Conservation (phyloP, 2,797 vertebrate species). For the Microctenopoma lineatum region DNA sequence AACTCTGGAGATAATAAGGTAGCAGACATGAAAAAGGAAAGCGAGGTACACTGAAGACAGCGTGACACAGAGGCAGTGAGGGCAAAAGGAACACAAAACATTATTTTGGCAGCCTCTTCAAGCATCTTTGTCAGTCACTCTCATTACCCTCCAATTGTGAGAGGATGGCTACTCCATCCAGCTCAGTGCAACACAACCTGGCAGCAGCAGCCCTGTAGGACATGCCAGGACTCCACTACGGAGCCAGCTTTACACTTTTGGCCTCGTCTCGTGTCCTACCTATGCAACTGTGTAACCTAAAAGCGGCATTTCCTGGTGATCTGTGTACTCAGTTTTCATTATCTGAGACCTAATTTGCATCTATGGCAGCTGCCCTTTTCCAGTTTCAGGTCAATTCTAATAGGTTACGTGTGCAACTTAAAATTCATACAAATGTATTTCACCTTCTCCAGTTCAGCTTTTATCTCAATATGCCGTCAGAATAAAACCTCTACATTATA, state of each 20-base stretch:
- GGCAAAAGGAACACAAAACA: conserved; percentile 46
- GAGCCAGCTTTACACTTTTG: conserved; percentile 48
- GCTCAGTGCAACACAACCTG: conserved; percentile 66
- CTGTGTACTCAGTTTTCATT: conserved; percentile 50
- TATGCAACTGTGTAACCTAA: conserved; percentile 28
- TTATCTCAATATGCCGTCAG: background rate
- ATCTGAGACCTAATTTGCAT: conserved; percentile 45
- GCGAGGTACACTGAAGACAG: conserved; percentile 32
- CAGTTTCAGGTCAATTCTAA: conserved; percentile 40
- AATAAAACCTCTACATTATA: background rate
- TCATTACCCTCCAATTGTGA: conserved; percentile 79
- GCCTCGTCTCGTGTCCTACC: conserved; percentile 31
- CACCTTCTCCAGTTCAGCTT: conserved; percentile 3
- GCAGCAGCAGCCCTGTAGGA: conserved; percentile 54
- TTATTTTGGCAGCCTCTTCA: conserved; percentile 64
- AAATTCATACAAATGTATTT: conserved; percentile 19
- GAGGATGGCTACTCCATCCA: conserved; percentile 61
- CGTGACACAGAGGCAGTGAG: conserved; percentile 39
- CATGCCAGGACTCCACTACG: conserved; percentile 49
- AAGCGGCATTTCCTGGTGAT: conserved; percentile 54
- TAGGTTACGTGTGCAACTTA: conserved; percentile 14
- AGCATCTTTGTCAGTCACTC: conserved; percentile 75
- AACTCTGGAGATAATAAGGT: conserved; percentile 10
- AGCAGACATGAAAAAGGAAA: conserved; percentile 16
- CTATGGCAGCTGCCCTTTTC: conserved; percentile 44